phyloP scores from a whole-genome alignment of 2,113 vertebrate genomes.

The Symphodus melops region DNA sequence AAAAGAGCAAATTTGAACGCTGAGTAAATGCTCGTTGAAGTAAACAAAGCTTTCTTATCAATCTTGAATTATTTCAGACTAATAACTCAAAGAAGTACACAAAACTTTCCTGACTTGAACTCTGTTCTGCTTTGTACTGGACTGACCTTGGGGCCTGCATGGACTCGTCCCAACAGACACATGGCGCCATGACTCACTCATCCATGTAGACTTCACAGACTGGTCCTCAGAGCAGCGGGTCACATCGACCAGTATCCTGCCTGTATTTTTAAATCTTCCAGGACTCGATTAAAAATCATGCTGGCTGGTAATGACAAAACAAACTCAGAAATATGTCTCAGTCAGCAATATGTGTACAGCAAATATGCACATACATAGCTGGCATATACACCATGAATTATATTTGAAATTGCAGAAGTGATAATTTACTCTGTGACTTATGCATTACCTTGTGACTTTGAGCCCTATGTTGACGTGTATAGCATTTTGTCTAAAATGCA shows the following conservation, averaged over 20 bases:
- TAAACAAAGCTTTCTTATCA: too few species aligned
- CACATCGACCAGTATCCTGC: conserved; percentile 12
- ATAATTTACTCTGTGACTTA: too few species aligned
- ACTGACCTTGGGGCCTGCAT: not conserved
- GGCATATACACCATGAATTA: too few species aligned
- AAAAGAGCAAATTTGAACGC: too few species aligned
- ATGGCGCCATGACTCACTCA: conserved; percentile 10
- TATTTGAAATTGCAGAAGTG: too few species aligned
- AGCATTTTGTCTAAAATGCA: too few species aligned
- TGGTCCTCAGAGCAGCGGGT: not conserved
- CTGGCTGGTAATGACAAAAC: conserved; percentile 47
- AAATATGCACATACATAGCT: not conserved
- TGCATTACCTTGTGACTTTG: too few species aligned
- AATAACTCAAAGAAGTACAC: not conserved
- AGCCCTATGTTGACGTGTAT: too few species aligned
- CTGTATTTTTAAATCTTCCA: conserved; percentile 31
- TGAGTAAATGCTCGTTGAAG: too few species aligned
- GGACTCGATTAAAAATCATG: not conserved
- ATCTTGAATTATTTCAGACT: not conserved
- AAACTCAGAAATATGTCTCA: conserved; percentile 39
- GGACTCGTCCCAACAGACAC: not conserved
- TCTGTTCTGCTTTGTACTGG: not conserved
- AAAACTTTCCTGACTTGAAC: not conserved
- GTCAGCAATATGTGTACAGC: not conserved
- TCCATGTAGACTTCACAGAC: conserved; percentile 17